A percentile compares a stretch with the other conserved stretches of the same genome.
These are phyloP conservation scores for Drosophila hydei DNA, from an alignment of 1,140 invertebrate species.

Conservation along the genomic window DNA sequence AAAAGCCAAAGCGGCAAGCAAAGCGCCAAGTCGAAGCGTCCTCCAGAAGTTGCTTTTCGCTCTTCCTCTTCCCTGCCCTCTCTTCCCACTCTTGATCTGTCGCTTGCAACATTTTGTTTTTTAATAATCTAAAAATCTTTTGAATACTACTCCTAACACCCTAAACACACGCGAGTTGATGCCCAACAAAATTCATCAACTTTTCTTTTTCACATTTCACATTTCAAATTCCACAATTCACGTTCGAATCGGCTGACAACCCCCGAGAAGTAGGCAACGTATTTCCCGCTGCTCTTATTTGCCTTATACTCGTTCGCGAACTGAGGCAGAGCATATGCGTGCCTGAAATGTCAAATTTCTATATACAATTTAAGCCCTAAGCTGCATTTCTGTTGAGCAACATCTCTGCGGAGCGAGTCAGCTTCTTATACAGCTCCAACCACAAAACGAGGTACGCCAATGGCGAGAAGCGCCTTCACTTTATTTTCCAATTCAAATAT, in stretches of 20 bases:
- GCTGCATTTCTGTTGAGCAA: no score
- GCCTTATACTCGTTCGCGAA: no score
- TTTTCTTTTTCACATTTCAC: slow-evolving; percentile 37
- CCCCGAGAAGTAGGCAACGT: slow-evolving; percentile 45
- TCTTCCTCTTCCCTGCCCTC: neutral
- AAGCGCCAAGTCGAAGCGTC: neutral
- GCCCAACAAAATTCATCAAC: slow-evolving; percentile 62
- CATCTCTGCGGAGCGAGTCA: no score
- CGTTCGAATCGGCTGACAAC: slow-evolving; percentile 38
- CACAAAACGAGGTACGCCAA: no score
- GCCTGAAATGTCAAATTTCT: no score
- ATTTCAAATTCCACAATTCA: slow-evolving; percentile 43
- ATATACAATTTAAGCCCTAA: no score
- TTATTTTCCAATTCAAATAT: no score
- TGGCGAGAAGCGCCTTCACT: no score
- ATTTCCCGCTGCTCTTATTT: no score
- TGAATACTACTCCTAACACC: slow-evolving; percentile 40
- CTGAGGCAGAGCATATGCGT: no score
- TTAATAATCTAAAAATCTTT: slow-evolving; percentile 77
- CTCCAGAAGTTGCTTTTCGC: slow-evolving; percentile 9
- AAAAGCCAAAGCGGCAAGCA: slow-evolving; percentile 6
- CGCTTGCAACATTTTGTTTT: slow-evolving; percentile 63
- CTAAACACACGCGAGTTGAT: slow-evolving; percentile 28
- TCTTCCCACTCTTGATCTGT: neutral
- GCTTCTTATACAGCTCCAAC: no score